phyloP scores from a whole-genome alignment of 1,140 invertebrate species.

The Scaptomyza hsui region DNA sequence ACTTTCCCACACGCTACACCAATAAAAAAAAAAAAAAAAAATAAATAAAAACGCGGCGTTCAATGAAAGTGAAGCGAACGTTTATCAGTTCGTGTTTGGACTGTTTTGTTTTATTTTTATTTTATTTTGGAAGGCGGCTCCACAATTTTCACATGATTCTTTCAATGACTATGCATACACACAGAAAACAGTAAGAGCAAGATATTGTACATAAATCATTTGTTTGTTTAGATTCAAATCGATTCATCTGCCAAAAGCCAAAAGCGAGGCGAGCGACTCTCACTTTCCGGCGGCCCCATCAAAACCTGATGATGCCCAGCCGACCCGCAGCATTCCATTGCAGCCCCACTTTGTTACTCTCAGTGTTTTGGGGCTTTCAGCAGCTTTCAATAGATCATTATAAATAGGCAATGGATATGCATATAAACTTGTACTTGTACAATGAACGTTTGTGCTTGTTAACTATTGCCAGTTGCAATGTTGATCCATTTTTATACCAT shows the following conservation, averaged over 20 bases:
- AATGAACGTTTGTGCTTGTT: background rate
- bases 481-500: conserved; percentile 1
- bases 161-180: conserved; percentile 38
- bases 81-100: conserved; percentile 12
- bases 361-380: conserved; percentile 35
- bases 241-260: conserved; percentile 46
- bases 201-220: conserved; percentile 77
- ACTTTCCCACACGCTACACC: conserved; percentile 61
- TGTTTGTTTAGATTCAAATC: conserved; percentile 62
- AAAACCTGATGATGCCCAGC: conserved; percentile 6
- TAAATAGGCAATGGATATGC: conserved; percentile 45
- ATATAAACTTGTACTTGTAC: conserved; percentile 6
- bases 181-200: too few species aligned
- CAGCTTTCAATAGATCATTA: conserved; percentile 40
- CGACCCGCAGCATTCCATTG: conserved; percentile 70
- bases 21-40: too few species aligned
- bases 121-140: conserved; percentile 28
- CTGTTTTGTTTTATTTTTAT: background rate
- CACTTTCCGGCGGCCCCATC: conserved; percentile 52
- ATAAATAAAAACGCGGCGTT: background rate
- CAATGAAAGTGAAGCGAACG: conserved; percentile 65
- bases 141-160: conserved; percentile 69
- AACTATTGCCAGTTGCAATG: background rate
- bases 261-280: conserved; percentile 50
- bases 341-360: conserved; percentile 4